phyloP scores from a whole-genome alignment of 1,140 invertebrate genomes.

The Goniozus legneri region DNA sequence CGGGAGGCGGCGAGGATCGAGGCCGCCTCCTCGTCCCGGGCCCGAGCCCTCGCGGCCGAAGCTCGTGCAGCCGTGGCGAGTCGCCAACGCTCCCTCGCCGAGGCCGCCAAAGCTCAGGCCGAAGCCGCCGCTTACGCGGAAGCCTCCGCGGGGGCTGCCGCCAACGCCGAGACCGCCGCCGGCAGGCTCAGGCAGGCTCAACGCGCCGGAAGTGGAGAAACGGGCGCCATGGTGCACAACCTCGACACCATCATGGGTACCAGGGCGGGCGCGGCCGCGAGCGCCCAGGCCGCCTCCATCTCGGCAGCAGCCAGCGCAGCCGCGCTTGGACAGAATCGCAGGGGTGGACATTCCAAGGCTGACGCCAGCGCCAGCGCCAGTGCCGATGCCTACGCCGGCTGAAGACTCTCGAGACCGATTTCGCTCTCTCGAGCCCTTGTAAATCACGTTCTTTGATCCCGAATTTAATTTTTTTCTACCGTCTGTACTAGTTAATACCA shows the following conservation, averaged over 20 bases:
- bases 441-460: not conserved
- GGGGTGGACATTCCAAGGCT: not conserved
- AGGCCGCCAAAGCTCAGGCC: not conserved
- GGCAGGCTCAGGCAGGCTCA: not conserved
- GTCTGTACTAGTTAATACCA: not conserved
- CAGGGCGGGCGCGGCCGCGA: too few relatives aligned
- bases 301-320: too few relatives aligned
- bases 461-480: not conserved
- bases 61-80: too few relatives aligned
- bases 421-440: not conserved
- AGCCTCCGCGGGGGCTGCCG: too few relatives aligned
- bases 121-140: not conserved
- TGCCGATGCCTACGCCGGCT: not conserved
- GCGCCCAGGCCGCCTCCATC: not conserved
- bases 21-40: too few relatives aligned
- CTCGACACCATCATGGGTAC: too few relatives aligned
- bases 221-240: too few relatives aligned
- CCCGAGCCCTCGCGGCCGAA: not conserved
- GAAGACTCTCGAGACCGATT: not conserved
- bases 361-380: not conserved
- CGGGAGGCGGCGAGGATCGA: too few relatives aligned
- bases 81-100: not conserved
- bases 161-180: too few relatives aligned
- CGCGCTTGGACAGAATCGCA: not conserved
- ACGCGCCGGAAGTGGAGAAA: too few relatives aligned